Evolutionary conservation across 2,888 invertebrate genomes (phyloP), one percentile per base, ranked within the genome.

Genomic region (Bibio marci): DNA sequence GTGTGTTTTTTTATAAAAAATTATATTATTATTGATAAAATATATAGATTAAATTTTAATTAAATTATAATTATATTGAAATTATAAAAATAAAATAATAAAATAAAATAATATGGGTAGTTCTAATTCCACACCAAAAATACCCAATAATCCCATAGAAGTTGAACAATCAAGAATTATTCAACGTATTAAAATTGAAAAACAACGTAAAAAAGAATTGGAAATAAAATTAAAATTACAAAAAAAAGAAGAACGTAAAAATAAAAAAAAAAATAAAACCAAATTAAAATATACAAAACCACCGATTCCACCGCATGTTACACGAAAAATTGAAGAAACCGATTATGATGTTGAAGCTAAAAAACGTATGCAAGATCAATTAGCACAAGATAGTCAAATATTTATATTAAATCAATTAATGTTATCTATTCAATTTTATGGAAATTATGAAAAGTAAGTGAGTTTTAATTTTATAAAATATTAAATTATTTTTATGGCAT

Each of bases 371-470:
- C 62, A 68, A 46, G 63, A 67, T 48, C 70, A 75, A 50, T 64
- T 79, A 13, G 59, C 65, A 33, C 64, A 65, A 6, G 70, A 76
- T 47, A 67, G 77, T 6, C 72, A 80, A 50, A 65, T 69, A 4
- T 86, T 86, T 55, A 61, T 85, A 10, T 58, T 85, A 11, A 83
- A 86, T 54, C 80, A 85, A 54, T 69, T 82, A 41, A 64, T 82
- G 39, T 66, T 83, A 55, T 73, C 75, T 12, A 66, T 80, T 17
- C 80, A 83, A 59, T 83, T 86, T 61, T 82, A 81, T 50, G 73
- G 76, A 46, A 78, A 85, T 56, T 83, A 71, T 52, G 77, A 82
- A 55, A 69, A 71, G 83, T 83, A 58, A 66, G 70, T 41, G 4
- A 18, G 7, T 18, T 28, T 28, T 28, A 10, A 12, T 28, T 34